These are phyloP conservation scores for Cettia cetti DNA, from an alignment of 2,113 vertebrate genomes.

Conservation along the genomic window DNA sequence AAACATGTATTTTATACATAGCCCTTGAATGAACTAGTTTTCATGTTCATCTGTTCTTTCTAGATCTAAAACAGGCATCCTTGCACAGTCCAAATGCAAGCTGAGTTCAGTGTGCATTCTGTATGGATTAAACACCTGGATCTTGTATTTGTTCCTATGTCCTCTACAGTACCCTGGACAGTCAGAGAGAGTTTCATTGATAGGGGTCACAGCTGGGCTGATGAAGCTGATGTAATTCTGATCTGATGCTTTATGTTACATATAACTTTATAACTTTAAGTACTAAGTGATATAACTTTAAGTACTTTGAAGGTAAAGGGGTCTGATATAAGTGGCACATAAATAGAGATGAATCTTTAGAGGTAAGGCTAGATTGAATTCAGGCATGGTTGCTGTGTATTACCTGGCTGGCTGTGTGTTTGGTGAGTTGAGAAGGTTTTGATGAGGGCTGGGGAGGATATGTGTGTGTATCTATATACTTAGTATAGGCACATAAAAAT, in stretches of 20 bases:
- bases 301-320: not conserved
- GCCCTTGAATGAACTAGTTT: not conserved
- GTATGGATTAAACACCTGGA: not conserved
- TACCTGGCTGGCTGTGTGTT: not conserved
- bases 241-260: not conserved
- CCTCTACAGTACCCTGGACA: not conserved
- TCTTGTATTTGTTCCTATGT: not conserved
- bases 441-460: not conserved
- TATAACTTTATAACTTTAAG: not conserved
- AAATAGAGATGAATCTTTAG: not conserved
- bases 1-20: constrained; percentile 1
- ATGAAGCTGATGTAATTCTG: not conserved
- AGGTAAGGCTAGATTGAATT: not conserved
- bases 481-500: not conserved
- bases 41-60: not conserved
- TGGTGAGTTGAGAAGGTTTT: not conserved
- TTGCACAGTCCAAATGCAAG: not conserved
- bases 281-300: not conserved
- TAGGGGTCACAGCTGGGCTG: not conserved
- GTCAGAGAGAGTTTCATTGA: not conserved
- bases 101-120: not conserved
- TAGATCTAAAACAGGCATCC: not conserved
- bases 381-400: not conserved
- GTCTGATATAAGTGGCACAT: not conserved
- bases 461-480: not conserved